Conservation (phyloP, 2,113 vertebrate genomes). For the Amphiprion percula region DNA sequence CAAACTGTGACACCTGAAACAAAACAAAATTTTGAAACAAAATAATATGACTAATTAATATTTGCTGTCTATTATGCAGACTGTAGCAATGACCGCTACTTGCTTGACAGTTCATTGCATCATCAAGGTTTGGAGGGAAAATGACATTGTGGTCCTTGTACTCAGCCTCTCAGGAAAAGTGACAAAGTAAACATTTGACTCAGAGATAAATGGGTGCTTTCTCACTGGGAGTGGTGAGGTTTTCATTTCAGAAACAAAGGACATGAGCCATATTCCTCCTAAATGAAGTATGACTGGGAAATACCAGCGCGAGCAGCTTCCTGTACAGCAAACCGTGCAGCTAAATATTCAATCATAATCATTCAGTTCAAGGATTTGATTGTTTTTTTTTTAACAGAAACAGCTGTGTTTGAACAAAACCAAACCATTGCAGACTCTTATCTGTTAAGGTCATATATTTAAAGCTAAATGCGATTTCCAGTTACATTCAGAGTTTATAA, state of each 20-base stretch:
- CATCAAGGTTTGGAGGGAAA: conserved; percentile 5
- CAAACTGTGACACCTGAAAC: no score
- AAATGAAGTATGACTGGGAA: conserved; percentile 38
- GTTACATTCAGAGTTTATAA: conserved; percentile 29
- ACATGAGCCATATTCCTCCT: conserved; percentile 53
- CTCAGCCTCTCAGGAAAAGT: conserved; percentile 35
- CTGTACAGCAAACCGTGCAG: conserved; percentile 43
- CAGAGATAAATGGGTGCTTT: conserved; percentile 62
- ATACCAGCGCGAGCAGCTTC: conserved; percentile 63
- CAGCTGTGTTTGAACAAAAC: conserved; percentile 30
- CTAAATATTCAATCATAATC: conserved; percentile 32
- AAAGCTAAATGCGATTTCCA: conserved; percentile 29
- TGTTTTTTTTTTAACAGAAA: conserved; percentile 38
- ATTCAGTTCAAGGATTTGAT: conserved; percentile 51
- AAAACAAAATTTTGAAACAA: neutral
- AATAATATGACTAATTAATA: conserved; percentile 2
- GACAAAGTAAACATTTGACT: conserved; percentile 41
- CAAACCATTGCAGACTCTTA: conserved; percentile 21
- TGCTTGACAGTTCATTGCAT: neutral
- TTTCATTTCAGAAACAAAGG: conserved; percentile 64
- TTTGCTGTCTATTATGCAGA: neutral
- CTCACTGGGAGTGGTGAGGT: conserved; percentile 56
- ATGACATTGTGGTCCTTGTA: conserved; percentile 10
- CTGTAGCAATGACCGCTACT: neutral
- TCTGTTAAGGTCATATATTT: conserved; percentile 55